Percentiles rank a stretch among this genome's conserved stretches.
Evolutionary conservation across 2,113 vertebrate species (phyloP).

Genomic region (Rafetus swinhoei): DNA sequence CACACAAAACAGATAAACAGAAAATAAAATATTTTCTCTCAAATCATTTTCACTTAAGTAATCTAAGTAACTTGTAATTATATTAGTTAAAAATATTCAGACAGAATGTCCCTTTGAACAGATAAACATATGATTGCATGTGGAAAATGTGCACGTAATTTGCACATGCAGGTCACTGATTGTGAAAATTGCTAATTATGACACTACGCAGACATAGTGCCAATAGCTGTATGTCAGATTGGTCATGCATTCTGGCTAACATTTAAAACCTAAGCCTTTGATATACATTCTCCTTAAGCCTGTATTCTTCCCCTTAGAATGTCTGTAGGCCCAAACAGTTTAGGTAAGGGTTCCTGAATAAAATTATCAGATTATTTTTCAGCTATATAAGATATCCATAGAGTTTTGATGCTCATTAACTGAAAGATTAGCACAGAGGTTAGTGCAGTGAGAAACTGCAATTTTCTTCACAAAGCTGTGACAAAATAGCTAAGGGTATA

Average conservation of each 20-base stretch:
- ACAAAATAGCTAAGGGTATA: not conserved
- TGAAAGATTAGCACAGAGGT: not conserved
- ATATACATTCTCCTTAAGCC: not conserved
- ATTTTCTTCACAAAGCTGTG: not conserved
- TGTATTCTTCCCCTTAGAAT: not conserved
- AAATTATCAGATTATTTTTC: not conserved
- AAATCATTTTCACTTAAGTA: not conserved
- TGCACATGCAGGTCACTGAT: not conserved
- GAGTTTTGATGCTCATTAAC: not conserved
- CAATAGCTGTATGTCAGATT: not conserved
- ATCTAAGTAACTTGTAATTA: not conserved
- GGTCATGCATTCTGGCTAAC: not conserved
- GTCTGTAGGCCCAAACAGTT: not conserved
- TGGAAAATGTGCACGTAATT: not conserved
- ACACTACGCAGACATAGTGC: not conserved
- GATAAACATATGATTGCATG: not conserved
- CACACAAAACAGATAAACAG: not conserved
- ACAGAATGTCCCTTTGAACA: not conserved
- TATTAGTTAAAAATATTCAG: not conserved
- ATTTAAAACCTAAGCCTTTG: not conserved
- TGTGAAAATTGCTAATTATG: not conserved
- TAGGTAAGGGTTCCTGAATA: not conserved
- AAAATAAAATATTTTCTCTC: not conserved
- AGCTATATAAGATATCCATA: not conserved
- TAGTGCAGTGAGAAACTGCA: not conserved